Evolutionary conservation across 2,888 invertebrate genomes (phyloP).

Genomic region (Xanthostigma xanthostigma): DNA sequence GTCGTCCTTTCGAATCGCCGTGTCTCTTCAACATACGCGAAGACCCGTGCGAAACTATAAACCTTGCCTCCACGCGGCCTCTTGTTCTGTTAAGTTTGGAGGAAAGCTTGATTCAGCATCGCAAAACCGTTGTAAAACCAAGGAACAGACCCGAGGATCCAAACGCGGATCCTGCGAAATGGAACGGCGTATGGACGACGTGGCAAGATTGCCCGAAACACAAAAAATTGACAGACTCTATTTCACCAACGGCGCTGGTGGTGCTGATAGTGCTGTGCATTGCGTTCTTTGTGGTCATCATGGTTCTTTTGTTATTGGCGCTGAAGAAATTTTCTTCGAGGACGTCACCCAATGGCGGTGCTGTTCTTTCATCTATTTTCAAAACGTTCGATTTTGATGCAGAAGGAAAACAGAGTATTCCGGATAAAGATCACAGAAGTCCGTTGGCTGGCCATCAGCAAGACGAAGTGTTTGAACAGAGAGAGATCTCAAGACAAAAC

Average conservation of each 20-base stretch:
- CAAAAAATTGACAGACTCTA: constrained; percentile 15
- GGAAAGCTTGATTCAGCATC: constrained; percentile 26
- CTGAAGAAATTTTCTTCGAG: no score
- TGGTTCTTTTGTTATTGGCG: constrained; percentile 11
- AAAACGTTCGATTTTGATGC: no score
- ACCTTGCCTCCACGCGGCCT: constrained; percentile 28
- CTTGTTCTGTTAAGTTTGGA: constrained; percentile 29
- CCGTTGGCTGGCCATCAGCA: no score
- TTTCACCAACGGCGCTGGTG: constrained; percentile 22
- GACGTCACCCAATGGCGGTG: no score
- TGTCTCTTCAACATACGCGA: constrained; percentile 33
- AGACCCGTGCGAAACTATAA: constrained; percentile 37
- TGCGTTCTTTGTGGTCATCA: constrained; percentile 19
- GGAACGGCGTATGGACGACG: constrained; percentile 39
- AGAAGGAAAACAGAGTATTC: no score
- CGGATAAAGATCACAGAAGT: no score
- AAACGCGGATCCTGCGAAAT: constrained; percentile 33
- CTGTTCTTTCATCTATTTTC: no score
- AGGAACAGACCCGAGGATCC: constrained; percentile 30
- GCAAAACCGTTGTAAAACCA: constrained; percentile 27
- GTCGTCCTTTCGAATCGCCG: constrained; percentile 25
- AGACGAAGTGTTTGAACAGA: no score
- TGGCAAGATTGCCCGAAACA: constrained; percentile 32
- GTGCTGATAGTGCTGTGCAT: constrained; percentile 21
- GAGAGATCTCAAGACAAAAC: no score